These are phyloP conservation scores for Rhagoletis zephyria DNA, from an alignment of 1,140 invertebrate species.

Conservation along the genomic window DNA sequence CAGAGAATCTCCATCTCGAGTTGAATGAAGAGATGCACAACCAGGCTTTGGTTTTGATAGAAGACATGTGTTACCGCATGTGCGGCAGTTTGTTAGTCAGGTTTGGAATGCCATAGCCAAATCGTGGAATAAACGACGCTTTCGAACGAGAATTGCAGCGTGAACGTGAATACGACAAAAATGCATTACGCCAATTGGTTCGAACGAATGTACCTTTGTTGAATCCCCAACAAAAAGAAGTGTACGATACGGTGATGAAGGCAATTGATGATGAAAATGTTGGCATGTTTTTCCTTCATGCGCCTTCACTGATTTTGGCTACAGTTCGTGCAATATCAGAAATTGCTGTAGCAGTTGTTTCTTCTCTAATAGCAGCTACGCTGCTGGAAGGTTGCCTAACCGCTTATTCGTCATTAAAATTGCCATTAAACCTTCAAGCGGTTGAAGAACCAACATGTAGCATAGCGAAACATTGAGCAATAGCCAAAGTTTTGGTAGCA, in stretches of 20 bases:
- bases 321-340: neutral
- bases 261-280: conserved; percentile 5
- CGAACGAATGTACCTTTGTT: neutral
- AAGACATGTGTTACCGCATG: too few relatives aligned
- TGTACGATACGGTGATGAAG: neutral
- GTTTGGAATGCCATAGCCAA: too few relatives aligned
- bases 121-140: neutral
- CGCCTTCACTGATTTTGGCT: neutral
- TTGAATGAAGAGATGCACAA: too few relatives aligned
- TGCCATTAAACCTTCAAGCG: conserved; percentile 62
- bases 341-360: conserved; percentile 7
- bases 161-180: too few relatives aligned
- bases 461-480: conserved; percentile 65
- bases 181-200: too few relatives aligned
- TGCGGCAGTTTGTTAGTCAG: too few relatives aligned
- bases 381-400: conserved; percentile 74
- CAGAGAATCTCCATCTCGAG: too few relatives aligned
- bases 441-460: conserved; percentile 67
- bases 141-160: neutral
- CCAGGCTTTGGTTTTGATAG: too few relatives aligned
- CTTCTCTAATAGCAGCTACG: conserved; percentile 69
- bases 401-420: conserved; percentile 74
- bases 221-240: conserved; percentile 3
- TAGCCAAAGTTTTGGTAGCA: conserved; percentile 63
- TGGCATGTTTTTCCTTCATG: neutral